Conservation (phyloP, 1,140 invertebrate genomes). For the Phenacoccus solenopsis region DNA sequence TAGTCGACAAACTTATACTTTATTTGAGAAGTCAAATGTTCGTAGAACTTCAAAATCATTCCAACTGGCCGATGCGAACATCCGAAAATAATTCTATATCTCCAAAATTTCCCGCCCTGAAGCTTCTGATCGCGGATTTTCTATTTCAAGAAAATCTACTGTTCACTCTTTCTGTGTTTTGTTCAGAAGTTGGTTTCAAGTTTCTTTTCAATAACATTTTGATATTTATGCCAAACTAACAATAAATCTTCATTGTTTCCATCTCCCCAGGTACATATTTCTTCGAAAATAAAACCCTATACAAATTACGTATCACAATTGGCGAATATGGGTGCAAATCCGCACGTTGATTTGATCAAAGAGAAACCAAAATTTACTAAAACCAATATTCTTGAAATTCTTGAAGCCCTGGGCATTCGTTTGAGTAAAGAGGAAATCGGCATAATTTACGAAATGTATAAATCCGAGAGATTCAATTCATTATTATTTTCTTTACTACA, state of each 20-base stretch:
- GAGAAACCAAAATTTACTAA: neutral
- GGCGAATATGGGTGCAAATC: neutral
- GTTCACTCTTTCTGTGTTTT: neutral
- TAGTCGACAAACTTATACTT: neutral
- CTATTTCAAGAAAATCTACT: neutral
- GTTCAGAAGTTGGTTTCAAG: neutral
- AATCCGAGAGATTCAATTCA: neutral
- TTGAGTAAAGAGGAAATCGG: neutral
- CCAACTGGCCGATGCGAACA: neutral
- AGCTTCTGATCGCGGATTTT: neutral
- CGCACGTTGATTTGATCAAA: neutral
- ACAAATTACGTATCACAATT: neutral
- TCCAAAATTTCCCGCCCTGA: neutral
- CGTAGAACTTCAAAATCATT: constrained; percentile 3
- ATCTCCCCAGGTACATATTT: neutral
- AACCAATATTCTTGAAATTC: neutral
- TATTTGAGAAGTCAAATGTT: constrained; percentile 1
- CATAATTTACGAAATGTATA: neutral
- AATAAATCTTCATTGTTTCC: neutral
- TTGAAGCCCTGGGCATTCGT: neutral
- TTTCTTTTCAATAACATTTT: neutral
- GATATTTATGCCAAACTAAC: too few relatives aligned
- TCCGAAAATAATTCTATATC: neutral
- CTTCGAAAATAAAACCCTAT: neutral
- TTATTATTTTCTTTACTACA: neutral